Evolutionary conservation across 2,888 invertebrate genomes (phyloP), one percentile per base, ranked within the genome.

Genomic region (Osmoderma eremita): DNA sequence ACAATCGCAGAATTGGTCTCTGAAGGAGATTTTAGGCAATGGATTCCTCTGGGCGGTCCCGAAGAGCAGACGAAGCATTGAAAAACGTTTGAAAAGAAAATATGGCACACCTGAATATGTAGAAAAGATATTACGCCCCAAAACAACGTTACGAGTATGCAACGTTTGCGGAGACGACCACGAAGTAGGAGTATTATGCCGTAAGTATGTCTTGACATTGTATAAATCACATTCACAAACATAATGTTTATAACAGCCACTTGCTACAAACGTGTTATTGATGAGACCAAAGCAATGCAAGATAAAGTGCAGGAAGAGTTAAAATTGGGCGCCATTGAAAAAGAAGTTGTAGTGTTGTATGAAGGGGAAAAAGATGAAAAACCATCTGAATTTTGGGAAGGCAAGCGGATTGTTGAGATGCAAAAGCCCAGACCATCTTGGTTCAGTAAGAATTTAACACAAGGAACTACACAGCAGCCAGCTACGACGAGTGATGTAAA

Each of bases 321-420:
- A 49, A 89, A 89, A 6, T 81, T 91, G 8, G 84, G 87, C 63
- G 92, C 94, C 0, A 86, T 94, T 53, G 94, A 95, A 73, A 85
- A 94, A 77, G 94, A 96, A 81, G 91, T 97, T 6, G 85, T 93
- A 30, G 91, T 96, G 1, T 79, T 96, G 8, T 97, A 97, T 79
- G 88, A 94, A 74, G 92, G 92, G 45, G 97, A 97, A 78, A 89
- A 86, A 75, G 84, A 89, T 70, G 78, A 86, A 81, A 84, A 89
- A 83, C 84, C 87, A 0, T 82, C 84, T 24, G 88, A 90, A 74
- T 86, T 84, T 71, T 86, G 86, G 81, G 83, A 89, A 75, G 89
- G 89, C 0, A 94, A 94, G 82, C 86, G 91, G 74, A 87, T 97
- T 70, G 88, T 97, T 13, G 95, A 97, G 84, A 88, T 95, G 86